phyloP scores from a whole-genome alignment of 2,888 invertebrate genomes.

The Oeneis ivallda region DNA sequence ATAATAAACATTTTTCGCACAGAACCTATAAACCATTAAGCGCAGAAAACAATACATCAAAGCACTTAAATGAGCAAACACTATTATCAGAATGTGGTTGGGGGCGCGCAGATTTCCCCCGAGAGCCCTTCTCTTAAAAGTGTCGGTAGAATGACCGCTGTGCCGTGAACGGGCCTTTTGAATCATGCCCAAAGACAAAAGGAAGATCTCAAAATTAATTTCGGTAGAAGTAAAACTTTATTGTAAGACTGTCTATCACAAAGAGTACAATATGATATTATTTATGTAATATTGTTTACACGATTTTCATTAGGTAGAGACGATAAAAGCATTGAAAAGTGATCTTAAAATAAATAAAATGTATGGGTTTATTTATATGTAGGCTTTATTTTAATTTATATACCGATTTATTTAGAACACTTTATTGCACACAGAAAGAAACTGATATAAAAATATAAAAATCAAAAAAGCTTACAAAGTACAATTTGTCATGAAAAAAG shows the following conservation, averaged over 20 bases:
- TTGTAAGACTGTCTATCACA: background rate
- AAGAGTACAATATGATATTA: too few species aligned
- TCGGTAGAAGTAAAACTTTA: constrained; percentile 29
- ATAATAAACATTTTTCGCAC: constrained; percentile 11
- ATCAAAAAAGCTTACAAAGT: too few species aligned
- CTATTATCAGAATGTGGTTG: constrained; percentile 66
- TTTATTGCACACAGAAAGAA: too few species aligned
- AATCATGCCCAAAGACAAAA: constrained; percentile 39
- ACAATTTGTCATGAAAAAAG: too few species aligned
- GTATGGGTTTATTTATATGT: too few species aligned
- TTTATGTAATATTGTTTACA: too few species aligned
- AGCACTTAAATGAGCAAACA: constrained; percentile 79
- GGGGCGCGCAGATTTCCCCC: constrained; percentile 75
- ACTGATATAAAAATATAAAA: too few species aligned
- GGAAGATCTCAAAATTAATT: constrained; percentile 34
- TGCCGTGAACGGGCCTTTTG: constrained; percentile 36
- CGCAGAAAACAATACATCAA: constrained; percentile 63
- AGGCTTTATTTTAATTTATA: too few species aligned
- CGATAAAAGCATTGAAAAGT: too few species aligned
- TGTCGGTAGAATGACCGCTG: constrained; percentile 67
- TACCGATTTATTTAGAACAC: too few species aligned
- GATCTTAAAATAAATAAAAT: too few species aligned
- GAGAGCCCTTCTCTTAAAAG: constrained; percentile 73
- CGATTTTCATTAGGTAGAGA: too few species aligned
- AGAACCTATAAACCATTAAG: constrained; percentile 48